These are phyloP conservation scores for Cryptotermes secundus DNA, from an alignment of 1,140 invertebrate genomes.

Conservation along the genomic window DNA sequence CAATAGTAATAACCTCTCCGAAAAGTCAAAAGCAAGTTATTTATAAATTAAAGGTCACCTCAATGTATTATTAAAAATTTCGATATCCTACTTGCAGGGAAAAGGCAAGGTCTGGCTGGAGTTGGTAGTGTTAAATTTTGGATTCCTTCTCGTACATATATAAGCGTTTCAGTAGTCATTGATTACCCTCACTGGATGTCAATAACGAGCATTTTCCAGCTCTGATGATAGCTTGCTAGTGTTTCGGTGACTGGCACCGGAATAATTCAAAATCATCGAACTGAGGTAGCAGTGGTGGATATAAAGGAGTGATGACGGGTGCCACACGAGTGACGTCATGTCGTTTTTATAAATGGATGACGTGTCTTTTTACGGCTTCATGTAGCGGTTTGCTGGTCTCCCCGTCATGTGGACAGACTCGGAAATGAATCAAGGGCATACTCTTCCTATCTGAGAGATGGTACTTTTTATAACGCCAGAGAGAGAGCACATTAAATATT, in stretches of 20 bases:
- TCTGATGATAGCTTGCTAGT: constrained; percentile 16
- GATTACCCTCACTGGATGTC: constrained; percentile 14
- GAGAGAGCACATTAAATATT: neutral
- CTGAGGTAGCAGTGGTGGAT: constrained; percentile 11
- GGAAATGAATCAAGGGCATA: neutral
- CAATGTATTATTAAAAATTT: constrained; percentile 32
- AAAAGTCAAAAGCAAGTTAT: constrained; percentile 36
- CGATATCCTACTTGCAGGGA: constrained; percentile 30
- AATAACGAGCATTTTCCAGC: constrained; percentile 16
- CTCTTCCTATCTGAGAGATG: neutral
- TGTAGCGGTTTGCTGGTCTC: constrained; percentile 8
- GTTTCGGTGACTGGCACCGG: neutral
- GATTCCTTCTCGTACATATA: constrained; percentile 16
- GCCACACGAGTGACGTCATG: constrained; percentile 16
- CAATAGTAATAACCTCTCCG: constrained; percentile 35
- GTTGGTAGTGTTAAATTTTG: constrained; percentile 20
- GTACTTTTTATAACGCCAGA: neutral
- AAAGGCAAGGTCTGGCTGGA: constrained; percentile 13
- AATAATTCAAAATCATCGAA: constrained; percentile 20
- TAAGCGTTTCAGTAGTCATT: constrained; percentile 15
- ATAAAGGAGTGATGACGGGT: constrained; percentile 15
- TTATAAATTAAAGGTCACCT: constrained; percentile 37
- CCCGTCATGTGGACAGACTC: constrained; percentile 12
- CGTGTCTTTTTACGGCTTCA: constrained; percentile 15
- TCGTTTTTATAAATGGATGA: constrained; percentile 20